Evolutionary conservation across 1,140 invertebrate genomes (phyloP).

Genomic region (Holcopasites calliopsidis): DNA sequence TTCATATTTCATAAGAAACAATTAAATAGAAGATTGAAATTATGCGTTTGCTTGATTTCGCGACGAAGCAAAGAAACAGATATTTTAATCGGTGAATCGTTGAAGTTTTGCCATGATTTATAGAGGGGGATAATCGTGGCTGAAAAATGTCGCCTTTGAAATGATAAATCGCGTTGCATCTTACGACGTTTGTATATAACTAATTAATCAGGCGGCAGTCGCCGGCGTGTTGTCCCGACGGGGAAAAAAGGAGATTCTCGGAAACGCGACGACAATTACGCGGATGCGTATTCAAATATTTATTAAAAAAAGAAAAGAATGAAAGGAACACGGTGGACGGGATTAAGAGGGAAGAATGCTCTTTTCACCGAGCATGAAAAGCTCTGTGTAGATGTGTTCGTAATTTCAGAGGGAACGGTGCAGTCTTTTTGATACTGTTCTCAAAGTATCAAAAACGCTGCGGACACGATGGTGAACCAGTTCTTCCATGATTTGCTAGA

Average conservation of each 20-base stretch:
- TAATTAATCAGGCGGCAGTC: constrained; percentile 13
- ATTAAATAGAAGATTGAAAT: too few species aligned
- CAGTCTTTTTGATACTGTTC: constrained; percentile 1
- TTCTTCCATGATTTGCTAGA: neutral
- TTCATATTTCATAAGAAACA: too few species aligned
- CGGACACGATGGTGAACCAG: constrained; percentile 15
- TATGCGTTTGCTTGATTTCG: too few species aligned
- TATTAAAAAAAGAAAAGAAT: neutral
- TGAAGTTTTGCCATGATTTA: neutral
- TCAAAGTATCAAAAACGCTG: constrained; percentile 20
- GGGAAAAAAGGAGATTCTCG: neutral
- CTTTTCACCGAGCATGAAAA: constrained; percentile 19
- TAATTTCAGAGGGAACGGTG: constrained; percentile 12
- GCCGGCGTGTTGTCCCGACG: neutral
- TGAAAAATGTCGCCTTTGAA: neutral
- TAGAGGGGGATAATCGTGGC: neutral
- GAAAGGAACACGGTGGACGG: neutral
- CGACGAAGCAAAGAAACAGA: too few species aligned
- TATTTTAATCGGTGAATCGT: neutral
- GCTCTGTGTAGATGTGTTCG: constrained; percentile 20
- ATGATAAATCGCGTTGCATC: neutral
- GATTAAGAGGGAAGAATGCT: constrained; percentile 1
- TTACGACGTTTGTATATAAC: neutral
- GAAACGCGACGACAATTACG: neutral
- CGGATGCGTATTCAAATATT: constrained; percentile 5